phyloP scores from a whole-genome alignment of 2,888 invertebrate species.

The Galerucella pusilla region DNA sequence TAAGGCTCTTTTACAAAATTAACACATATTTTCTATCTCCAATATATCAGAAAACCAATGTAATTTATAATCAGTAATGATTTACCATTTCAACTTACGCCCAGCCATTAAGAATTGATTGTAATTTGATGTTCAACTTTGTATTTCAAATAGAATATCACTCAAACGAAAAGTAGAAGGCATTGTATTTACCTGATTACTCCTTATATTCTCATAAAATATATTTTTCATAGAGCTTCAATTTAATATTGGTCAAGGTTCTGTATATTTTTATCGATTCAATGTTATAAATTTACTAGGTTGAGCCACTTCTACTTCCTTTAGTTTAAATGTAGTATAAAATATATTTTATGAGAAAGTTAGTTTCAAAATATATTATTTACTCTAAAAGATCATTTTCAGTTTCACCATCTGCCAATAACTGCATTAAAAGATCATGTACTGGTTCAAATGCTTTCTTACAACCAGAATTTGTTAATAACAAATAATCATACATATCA shows the following conservation, averaged over 20 bases:
- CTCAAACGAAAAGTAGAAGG: constrained; percentile 28
- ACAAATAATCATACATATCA: constrained; percentile 93
- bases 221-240: neutral
- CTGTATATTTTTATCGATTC: too few species aligned
- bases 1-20: too few species aligned
- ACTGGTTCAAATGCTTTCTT: constrained; percentile 88
- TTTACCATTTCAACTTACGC: neutral
- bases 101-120: neutral
- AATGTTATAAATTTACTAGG: too few species aligned
- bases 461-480: constrained; percentile 87
- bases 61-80: neutral
- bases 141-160: constrained; percentile 30
- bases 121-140: constrained; percentile 24
- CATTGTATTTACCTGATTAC: constrained; percentile 28
- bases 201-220: constrained; percentile 14
- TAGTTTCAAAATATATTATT: constrained; percentile 32
- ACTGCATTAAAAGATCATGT: constrained; percentile 81
- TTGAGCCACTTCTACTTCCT: too few species aligned
- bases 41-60: neutral
- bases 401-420: constrained; percentile 79
- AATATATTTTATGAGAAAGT: constrained; percentile 13
- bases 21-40: too few species aligned
- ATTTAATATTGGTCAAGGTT: too few species aligned
- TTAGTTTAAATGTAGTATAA: neutral
- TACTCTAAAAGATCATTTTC: constrained; percentile 81